Percentiles rank a stretch among this genome's conserved stretches.
Evolutionary conservation across 2,113 vertebrate genomes (phyloP).

Genomic region (Odocoileus virginianus): DNA sequence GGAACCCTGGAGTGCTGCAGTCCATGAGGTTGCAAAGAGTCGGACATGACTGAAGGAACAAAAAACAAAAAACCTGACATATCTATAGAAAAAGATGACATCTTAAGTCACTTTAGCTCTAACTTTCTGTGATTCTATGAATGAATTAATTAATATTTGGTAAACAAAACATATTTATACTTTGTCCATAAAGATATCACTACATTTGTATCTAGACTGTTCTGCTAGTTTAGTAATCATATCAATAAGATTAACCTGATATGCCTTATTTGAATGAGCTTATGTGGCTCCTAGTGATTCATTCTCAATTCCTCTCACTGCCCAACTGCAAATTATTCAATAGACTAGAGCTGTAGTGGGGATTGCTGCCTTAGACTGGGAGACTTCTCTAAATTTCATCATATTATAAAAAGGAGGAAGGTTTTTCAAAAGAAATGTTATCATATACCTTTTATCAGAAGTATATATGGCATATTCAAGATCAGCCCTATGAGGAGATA

Average conservation of each 20-base stretch:
- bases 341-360: background rate
- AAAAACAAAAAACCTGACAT: background rate
- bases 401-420: background rate
- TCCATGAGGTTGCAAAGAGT: background rate
- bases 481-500: background rate
- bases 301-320: background rate
- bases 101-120: background rate
- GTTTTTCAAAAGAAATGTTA: background rate
- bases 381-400: background rate
- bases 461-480: background rate
- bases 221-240: background rate
- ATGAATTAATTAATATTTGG: background rate
- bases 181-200: background rate
- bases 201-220: background rate
- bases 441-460: background rate
- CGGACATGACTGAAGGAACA: background rate
- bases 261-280: background rate
- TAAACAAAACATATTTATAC: background rate
- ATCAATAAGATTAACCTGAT: background rate
- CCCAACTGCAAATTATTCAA: background rate
- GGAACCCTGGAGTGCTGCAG: background rate
- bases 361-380: background rate
- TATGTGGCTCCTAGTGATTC: background rate
- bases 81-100: background rate
- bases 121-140: background rate